Base-by-base conservation (phyloP, 1,140 invertebrate genomes). In the Dufourea novaeangliae region DNA sequence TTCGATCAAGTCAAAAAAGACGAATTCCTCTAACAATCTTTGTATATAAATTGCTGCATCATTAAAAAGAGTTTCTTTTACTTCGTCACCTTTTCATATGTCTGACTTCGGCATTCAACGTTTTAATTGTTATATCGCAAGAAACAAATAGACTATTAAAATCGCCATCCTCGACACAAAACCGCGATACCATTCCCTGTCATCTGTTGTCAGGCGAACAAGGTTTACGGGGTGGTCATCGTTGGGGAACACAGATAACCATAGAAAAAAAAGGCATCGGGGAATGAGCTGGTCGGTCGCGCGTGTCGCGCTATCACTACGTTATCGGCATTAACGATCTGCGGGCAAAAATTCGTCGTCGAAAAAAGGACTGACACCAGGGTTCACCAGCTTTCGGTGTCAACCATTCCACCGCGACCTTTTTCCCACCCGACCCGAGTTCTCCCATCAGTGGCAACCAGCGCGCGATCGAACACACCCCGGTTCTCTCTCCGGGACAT, bases 251-350 rank as follows among this genome's bases (percentile, higher is more conserved):
- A 14, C 61, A 68, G 79, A 81, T 81, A 76, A 37, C 39, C 50
- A 7, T 17, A 22, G 62, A 68, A 64, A 74, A 57, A 73, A 74
- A 57, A 73, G 69, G 29, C 34, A 32, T 52, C 27, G 25, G 39
- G 52, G 68, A 74, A 68, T 37, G 29, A 20, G 17, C 14, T 44
- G 34, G 27, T 54, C n/a, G 68, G 4, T 41, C 32, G 34, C 59
- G n/a, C 17, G 67, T 39, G 25, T 54, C 32, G 1, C 39, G 56
- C 46, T 27, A 64, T 61, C 27, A 56, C 10, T 62, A 6, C 29
- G 54, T 67, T 72, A 77, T 50, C 67, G 54, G 54, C 52, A 44
- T 80, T 80, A 80, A 82, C 68, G 63, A 83, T 78, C 46, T 14
- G 41, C 12, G 12, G 14, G 56, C 17, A 17, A 63, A 77, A 61